These are phyloP conservation scores for Tragelaphus scriptus DNA, from an alignment of 2,113 vertebrate species.

Conservation along the genomic window DNA sequence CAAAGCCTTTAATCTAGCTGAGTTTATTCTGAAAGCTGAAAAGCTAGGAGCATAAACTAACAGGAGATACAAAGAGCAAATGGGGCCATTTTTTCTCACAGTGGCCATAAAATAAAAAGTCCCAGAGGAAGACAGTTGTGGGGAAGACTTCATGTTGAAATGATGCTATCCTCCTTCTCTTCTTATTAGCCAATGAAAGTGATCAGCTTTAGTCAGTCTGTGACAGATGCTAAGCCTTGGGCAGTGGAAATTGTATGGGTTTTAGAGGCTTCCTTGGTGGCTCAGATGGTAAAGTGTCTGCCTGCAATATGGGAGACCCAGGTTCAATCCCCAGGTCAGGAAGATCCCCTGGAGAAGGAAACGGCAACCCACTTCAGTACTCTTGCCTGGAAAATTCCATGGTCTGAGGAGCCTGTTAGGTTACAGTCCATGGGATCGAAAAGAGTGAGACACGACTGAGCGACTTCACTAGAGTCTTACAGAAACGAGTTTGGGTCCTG, in stretches of 20 bases:
- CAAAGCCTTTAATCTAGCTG: neutral
- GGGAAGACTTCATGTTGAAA: neutral
- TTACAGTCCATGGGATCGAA: too few species aligned
- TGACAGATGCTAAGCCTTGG: neutral
- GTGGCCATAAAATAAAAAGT: neutral
- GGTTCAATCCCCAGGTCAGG: too few species aligned
- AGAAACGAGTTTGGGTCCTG: neutral
- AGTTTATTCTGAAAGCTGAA: neutral
- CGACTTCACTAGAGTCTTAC: neutral
- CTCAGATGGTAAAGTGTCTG: too few species aligned
- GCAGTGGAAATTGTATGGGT: neutral
- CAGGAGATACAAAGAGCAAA: neutral
- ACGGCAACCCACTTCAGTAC: too few species aligned
- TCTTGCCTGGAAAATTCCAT: too few species aligned
- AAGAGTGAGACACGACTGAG: too few species aligned
- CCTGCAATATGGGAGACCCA: too few species aligned
- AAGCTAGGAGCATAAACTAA: neutral
- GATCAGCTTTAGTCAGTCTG: neutral
- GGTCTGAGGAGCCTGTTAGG: too few species aligned
- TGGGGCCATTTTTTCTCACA: neutral
- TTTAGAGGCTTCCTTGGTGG: neutral
- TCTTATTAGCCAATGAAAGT: neutral
- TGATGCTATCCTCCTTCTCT: neutral
- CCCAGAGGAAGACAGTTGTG: neutral
- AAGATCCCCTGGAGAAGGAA: too few species aligned